Evolutionary conservation across 2,888 invertebrate genomes (phyloP).

Genomic region (Pseudococcus longispinus): DNA sequence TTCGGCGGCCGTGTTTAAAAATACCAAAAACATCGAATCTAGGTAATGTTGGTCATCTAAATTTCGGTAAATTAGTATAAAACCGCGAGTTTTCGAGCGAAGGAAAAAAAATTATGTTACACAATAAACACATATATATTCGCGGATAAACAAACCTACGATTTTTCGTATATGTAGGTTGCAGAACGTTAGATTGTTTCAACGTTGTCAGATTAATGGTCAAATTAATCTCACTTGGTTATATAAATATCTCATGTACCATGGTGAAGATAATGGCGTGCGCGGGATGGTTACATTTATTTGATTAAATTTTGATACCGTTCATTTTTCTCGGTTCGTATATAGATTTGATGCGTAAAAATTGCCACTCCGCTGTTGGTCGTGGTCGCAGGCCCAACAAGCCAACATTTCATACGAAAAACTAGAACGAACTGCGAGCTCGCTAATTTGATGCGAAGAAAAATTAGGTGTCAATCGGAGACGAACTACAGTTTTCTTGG

Average conservation of each 20-base stretch:
- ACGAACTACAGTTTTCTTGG: background rate
- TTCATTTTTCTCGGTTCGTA: background rate
- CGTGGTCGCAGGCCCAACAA: background rate
- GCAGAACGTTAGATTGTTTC: slow-evolving; percentile 25
- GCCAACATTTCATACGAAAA: background rate
- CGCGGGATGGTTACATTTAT: background rate
- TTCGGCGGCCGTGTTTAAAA: background rate
- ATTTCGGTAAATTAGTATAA: slow-evolving; percentile 18
- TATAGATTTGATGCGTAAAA: slow-evolving; percentile 21
- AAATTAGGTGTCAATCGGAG: background rate
- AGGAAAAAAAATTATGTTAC: background rate
- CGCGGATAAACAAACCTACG: slow-evolving; percentile 16
- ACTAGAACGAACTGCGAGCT: background rate
- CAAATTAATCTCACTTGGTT: slow-evolving; percentile 43
- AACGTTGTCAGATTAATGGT: slow-evolving; percentile 46
- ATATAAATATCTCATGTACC: slow-evolving; percentile 25
- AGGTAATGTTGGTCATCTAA: slow-evolving; percentile 18
- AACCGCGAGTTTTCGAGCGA: background rate
- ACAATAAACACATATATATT: slow-evolving; percentile 28
- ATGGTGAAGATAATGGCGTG: slow-evolving; percentile 3
- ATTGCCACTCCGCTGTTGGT: background rate
- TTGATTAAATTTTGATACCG: slow-evolving; percentile 38
- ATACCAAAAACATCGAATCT: slow-evolving; percentile 13
- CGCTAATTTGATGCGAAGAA: slow-evolving; percentile 18
- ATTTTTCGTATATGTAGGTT: slow-evolving; percentile 35